These are phyloP conservation scores for Cataglyphis cursor DNA, from an alignment of 2,888 invertebrate genomes.

Conservation along the genomic window DNA sequence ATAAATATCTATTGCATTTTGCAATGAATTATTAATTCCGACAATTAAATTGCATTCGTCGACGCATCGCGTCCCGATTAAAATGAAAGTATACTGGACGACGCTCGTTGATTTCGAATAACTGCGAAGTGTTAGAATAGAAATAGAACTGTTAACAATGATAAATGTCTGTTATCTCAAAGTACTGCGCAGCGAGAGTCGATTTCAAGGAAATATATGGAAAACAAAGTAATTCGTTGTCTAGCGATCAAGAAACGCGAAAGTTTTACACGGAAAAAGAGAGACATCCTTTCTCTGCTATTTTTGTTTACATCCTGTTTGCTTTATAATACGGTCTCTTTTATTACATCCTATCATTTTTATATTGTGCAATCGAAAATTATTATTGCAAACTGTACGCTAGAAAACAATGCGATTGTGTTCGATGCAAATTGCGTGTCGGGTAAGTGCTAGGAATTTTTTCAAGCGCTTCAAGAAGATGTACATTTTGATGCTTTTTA, in stretches of 20 bases:
- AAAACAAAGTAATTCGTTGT: slow-evolving; percentile 59
- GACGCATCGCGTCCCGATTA: slow-evolving; percentile 44
- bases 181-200: slow-evolving; percentile 64
- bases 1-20: slow-evolving; percentile 43
- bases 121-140: slow-evolving; percentile 53
- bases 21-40: slow-evolving; percentile 71
- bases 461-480: slow-evolving; percentile 7
- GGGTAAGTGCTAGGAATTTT: slow-evolving; percentile 12
- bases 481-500: slow-evolving; percentile 10
- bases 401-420: slow-evolving; percentile 26
- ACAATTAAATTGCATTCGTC: slow-evolving; percentile 60
- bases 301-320: neutral
- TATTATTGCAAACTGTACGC: slow-evolving; percentile 33
- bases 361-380: slow-evolving; percentile 5
- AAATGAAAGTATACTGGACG: slow-evolving; percentile 66
- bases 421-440: slow-evolving; percentile 17
- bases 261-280: neutral
- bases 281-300: neutral
- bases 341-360: slow-evolving; percentile 14
- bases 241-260: neutral
- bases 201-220: slow-evolving; percentile 62
- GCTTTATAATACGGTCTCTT: neutral
- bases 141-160: slow-evolving; percentile 64
- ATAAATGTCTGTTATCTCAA: slow-evolving; percentile 71
- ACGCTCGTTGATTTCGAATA: slow-evolving; percentile 52